Percentiles rank a stretch among this genome's conserved stretches.
These are phyloP conservation scores for Magallana gigas DNA, from an alignment of 1,140 invertebrate genomes.

Conservation along the genomic window DNA sequence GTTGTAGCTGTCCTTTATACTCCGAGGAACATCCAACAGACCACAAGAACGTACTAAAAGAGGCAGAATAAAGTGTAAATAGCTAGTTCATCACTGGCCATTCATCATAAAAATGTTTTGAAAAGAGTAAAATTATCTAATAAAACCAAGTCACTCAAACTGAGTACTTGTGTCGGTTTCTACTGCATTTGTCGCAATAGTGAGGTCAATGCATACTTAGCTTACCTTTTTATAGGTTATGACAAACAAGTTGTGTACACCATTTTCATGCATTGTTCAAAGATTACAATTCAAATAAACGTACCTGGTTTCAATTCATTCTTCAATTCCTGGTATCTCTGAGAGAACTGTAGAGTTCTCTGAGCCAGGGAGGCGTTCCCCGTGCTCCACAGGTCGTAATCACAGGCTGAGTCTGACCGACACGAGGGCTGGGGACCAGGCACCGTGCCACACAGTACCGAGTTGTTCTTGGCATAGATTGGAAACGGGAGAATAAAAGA, in stretches of 20 bases:
- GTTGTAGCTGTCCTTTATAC: constrained; percentile 56
- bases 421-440: neutral
- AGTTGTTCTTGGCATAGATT: neutral
- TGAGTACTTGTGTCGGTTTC: too few relatives aligned
- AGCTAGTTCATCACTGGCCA: too few relatives aligned
- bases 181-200: too few relatives aligned
- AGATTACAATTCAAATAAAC: too few relatives aligned
- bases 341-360: constrained; percentile 2
- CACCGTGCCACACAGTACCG: neutral
- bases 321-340: neutral
- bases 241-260: too few relatives aligned
- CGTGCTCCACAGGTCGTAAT: constrained; percentile 43
- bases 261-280: too few relatives aligned
- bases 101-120: too few relatives aligned
- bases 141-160: too few relatives aligned
- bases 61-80: neutral
- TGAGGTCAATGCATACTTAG: too few relatives aligned
- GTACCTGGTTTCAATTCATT: constrained; percentile 38
- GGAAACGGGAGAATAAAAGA: neutral
- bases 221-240: too few relatives aligned
- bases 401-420: constrained; percentile 8
- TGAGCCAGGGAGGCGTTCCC: neutral
- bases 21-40: constrained; percentile 57
- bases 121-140: too few relatives aligned
- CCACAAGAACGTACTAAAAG: constrained; percentile 59